A percentile compares a stretch with the other conserved stretches of the same genome.
These are phyloP conservation scores for Lemur catta DNA, from an alignment of 2,797 vertebrate species.

Conservation along the genomic window DNA sequence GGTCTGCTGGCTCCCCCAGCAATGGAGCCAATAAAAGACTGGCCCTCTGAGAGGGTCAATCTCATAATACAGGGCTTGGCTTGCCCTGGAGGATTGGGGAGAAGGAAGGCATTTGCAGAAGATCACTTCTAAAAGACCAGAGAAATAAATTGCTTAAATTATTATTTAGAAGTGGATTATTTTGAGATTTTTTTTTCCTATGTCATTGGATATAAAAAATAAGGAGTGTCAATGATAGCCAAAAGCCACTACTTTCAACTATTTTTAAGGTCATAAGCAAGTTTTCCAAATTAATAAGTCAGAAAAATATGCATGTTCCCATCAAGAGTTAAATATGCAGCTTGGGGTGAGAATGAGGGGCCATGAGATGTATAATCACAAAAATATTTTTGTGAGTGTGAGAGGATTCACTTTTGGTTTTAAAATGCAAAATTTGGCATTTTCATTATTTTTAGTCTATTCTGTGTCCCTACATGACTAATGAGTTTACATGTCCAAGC, in stretches of 20 bases:
- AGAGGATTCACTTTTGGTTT: slow-evolving; percentile 10
- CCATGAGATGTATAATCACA: background rate
- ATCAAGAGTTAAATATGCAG: background rate
- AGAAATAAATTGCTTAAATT: background rate
- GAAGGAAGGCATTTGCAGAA: background rate
- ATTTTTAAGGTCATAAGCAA: background rate
- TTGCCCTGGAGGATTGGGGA: background rate
- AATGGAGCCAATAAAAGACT: background rate
- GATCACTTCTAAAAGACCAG: background rate
- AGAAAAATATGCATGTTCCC: background rate
- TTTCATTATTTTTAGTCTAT: background rate
- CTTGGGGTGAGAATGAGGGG: background rate
- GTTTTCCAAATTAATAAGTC: background rate
- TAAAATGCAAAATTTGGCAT: slow-evolving; percentile 8
- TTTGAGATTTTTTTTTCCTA: background rate
- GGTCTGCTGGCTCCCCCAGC: background rate
- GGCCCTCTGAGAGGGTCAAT: background rate
- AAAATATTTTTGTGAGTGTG: background rate
- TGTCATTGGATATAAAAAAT: background rate
- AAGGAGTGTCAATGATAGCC: background rate
- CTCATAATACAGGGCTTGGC: background rate
- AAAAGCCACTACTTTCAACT: background rate
- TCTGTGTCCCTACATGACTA: background rate
- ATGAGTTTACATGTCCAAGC: background rate
- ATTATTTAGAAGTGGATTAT: background rate